Evolutionary conservation across 2,113 vertebrate species (phyloP).

Genomic region (Megaceryle maxima): DNA sequence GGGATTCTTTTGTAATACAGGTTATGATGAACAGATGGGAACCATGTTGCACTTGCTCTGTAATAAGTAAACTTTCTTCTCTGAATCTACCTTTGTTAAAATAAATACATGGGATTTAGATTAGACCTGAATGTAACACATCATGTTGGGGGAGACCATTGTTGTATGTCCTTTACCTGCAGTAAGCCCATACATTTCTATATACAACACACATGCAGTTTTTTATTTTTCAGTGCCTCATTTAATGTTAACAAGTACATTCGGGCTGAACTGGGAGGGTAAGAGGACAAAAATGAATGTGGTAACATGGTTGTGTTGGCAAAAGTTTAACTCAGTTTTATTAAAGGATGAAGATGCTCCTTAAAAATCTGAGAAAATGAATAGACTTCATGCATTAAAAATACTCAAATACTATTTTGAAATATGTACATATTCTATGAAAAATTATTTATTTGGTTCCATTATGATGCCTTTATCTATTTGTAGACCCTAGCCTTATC

Average conservation of each 20-base stretch:
- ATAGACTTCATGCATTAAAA: background rate
- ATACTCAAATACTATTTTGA: background rate
- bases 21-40: background rate
- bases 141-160: background rate
- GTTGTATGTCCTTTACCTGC: background rate
- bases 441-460: background rate
- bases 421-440: fast-evolving
- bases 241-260: background rate
- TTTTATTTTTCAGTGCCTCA: background rate
- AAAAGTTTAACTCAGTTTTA: background rate
- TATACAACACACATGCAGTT: background rate
- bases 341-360: background rate
- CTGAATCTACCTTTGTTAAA: background rate
- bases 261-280: background rate
- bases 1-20: background rate
- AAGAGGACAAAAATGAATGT: background rate
- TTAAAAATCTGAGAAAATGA: background rate
- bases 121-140: background rate
- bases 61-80: background rate
- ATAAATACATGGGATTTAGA: background rate
- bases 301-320: background rate
- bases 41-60: background rate
- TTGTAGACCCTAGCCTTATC: background rate
- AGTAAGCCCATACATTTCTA: background rate
- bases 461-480: background rate